phyloP scores from a whole-genome alignment of 2,113 vertebrate genomes.

The Entelurus aequoreus region DNA sequence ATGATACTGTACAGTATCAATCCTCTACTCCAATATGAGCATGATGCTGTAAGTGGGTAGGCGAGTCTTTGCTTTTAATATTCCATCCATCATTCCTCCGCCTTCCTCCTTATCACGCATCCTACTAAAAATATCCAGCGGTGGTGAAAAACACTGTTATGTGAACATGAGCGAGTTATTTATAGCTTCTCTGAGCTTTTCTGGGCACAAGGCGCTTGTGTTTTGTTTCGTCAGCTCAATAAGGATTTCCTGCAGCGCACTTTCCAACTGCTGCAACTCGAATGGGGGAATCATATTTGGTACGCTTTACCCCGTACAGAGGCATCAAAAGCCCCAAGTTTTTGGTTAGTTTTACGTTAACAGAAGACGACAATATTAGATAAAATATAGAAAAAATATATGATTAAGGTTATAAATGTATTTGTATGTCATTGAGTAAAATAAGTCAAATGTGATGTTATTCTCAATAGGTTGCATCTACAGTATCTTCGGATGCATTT shows the following conservation, averaged over 20 bases:
- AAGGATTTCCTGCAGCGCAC: slow-evolving; percentile 4
- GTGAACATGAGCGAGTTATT: slow-evolving; percentile 48
- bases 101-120: slow-evolving; percentile 61
- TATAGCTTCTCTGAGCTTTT: slow-evolving; percentile 36
- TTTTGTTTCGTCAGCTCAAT: slow-evolving; percentile 19
- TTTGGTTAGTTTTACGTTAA: too few relatives aligned
- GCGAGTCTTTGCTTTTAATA: slow-evolving; percentile 66
- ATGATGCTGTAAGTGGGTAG: slow-evolving; percentile 57
- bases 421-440: too few relatives aligned
- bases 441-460: too few relatives aligned
- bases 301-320: too few relatives aligned
- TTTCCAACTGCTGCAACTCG: slow-evolving; percentile 1
- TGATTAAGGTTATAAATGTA: too few relatives aligned
- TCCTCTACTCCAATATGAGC: slow-evolving; percentile 9
- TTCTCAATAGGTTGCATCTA: too few relatives aligned
- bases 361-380: too few relatives aligned
- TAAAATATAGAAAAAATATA: too few relatives aligned
- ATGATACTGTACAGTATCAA: neutral
- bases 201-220: slow-evolving; percentile 18
- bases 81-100: slow-evolving; percentile 54
- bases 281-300: too few relatives aligned
- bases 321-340: too few relatives aligned
- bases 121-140: slow-evolving; percentile 68
- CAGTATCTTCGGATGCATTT: too few relatives aligned
- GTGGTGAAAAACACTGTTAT: slow-evolving; percentile 61